phyloP scores from a whole-genome alignment of 2,797 vertebrate species.

The Pangasius larnaudii region DNA sequence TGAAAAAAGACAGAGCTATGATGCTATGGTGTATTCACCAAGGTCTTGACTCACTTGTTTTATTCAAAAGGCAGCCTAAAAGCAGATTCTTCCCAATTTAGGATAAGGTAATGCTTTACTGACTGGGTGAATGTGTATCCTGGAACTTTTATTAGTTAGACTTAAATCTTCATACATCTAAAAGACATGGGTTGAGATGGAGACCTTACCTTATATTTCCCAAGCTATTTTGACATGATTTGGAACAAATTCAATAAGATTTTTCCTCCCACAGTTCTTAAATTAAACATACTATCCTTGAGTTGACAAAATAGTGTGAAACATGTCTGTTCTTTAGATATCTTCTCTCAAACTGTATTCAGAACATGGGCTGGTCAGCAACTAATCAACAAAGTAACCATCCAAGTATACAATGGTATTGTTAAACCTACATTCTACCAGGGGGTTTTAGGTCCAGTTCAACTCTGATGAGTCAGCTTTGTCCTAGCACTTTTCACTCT shows the following conservation, averaged over 20 bases:
- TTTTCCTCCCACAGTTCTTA: neutral
- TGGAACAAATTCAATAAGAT: neutral
- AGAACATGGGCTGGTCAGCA: neutral
- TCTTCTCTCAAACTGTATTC: neutral
- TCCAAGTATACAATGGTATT: neutral
- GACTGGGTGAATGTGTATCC: neutral
- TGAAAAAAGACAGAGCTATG: neutral
- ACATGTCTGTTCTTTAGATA: neutral
- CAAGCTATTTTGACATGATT: neutral
- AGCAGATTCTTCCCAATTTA: neutral
- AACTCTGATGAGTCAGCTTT: slow-evolving; percentile 74
- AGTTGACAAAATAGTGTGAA: neutral
- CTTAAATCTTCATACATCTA: neutral
- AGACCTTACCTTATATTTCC: neutral
- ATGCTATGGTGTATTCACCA: neutral
- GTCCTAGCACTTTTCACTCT: slow-evolving; percentile 68
- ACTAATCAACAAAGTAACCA: slow-evolving; percentile 1
- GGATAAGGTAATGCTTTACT: neutral
- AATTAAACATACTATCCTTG: neutral
- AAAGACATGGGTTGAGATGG: neutral
- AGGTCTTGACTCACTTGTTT: neutral
- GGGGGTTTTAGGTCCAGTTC: neutral
- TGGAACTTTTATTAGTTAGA: neutral
- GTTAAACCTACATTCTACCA: slow-evolving; percentile 17
- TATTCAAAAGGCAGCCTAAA: neutral